Evolutionary conservation across 2,888 invertebrate genomes (phyloP).

Genomic region (Lasioglossum villosulum): DNA sequence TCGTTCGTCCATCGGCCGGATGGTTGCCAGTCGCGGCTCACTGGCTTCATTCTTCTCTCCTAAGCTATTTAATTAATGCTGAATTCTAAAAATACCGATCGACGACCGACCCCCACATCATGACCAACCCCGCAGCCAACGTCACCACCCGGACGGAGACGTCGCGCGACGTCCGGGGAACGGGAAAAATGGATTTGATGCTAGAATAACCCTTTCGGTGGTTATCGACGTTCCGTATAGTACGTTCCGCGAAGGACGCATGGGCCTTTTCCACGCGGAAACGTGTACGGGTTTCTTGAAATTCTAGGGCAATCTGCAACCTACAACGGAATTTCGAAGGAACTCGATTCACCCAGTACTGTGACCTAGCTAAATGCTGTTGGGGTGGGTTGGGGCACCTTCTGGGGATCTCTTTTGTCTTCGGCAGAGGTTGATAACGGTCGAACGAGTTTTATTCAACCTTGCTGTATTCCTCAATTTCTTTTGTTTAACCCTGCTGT

Average conservation of each 20-base stretch:
- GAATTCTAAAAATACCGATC: slow-evolving; percentile 73
- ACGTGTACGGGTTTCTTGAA: not conserved
- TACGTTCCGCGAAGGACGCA: not conserved
- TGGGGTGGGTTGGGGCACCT: not conserved
- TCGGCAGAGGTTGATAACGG: not conserved
- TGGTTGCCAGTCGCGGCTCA: slow-evolving; percentile 75
- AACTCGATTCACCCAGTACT: no score
- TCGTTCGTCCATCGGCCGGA: slow-evolving; percentile 71
- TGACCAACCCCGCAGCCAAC: slow-evolving; percentile 46
- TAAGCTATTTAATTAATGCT: slow-evolving; percentile 74
- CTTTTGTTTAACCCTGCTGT: no score
- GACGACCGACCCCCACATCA: slow-evolving; percentile 31
- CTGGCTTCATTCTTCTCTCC: slow-evolving; percentile 75
- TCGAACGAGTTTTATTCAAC: no score
- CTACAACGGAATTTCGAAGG: not conserved
- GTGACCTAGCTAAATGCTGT: not conserved
- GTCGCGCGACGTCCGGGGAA: slow-evolving; percentile 29
- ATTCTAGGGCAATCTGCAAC: not conserved
- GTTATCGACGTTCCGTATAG: not conserved
- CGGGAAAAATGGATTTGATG: slow-evolving; percentile 52
- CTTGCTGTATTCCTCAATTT: no score
- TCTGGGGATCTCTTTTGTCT: not conserved
- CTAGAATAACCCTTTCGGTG: slow-evolving; percentile 57
- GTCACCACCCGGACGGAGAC: slow-evolving; percentile 42
- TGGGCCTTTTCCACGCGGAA: not conserved